Percentiles rank a stretch among this genome's conserved stretches.
These are phyloP conservation scores for Orchesellides sinensis DNA, from an alignment of 2,888 invertebrate species.

Conservation along the genomic window DNA sequence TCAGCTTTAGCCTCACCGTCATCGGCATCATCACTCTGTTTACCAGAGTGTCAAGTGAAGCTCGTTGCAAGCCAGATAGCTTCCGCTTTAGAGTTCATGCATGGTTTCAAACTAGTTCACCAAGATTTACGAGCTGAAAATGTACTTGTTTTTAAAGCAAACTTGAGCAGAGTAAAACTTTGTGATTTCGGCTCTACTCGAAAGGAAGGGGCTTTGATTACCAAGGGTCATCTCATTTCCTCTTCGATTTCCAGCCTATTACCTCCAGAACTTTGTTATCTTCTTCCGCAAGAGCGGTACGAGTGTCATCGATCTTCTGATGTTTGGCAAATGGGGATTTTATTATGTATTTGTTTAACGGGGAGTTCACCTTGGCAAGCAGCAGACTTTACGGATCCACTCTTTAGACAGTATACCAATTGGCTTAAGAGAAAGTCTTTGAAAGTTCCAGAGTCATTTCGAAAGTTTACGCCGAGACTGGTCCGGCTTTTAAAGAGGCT, in stretches of 20 bases:
- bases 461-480: slow-evolving; percentile 83
- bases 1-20: background rate
- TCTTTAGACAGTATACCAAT: slow-evolving; percentile 81
- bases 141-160: slow-evolving; percentile 40
- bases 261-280: slow-evolving; percentile 25
- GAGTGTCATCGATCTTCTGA: slow-evolving; percentile 79
- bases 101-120: slow-evolving; percentile 48
- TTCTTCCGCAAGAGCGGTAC: slow-evolving; percentile 37
- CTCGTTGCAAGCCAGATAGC: slow-evolving; percentile 18
- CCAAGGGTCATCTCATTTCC: slow-evolving; percentile 16
- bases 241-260: background rate
- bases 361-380: slow-evolving; percentile 82
- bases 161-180: slow-evolving; percentile 37
- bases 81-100: slow-evolving; percentile 51
- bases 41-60: slow-evolving; percentile 38
- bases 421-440: slow-evolving; percentile 82
- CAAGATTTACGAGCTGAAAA: slow-evolving; percentile 38
- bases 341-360: slow-evolving; percentile 83
- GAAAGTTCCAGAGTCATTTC: slow-evolving; percentile 80
- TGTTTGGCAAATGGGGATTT: slow-evolving; percentile 87
- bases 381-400: slow-evolving; percentile 85
- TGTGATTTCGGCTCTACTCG: slow-evolving; percentile 38
- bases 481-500: slow-evolving; percentile 84
- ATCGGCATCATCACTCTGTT: background rate
- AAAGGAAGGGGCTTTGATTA: slow-evolving; percentile 15